Evolutionary conservation across 2,888 invertebrate species (phyloP).

Genomic region (Synanthedon tipuliformis): DNA sequence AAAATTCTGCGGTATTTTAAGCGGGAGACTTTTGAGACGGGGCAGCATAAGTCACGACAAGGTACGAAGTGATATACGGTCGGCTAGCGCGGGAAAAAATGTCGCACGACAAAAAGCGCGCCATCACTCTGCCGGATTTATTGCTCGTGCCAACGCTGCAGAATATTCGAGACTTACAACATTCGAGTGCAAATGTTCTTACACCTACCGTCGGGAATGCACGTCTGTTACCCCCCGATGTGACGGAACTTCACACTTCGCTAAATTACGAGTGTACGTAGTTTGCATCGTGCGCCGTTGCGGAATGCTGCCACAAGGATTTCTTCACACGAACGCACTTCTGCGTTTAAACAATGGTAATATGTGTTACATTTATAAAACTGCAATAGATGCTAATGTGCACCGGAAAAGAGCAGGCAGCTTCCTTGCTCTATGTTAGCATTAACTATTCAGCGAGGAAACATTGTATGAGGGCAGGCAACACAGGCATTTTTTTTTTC

Average conservation of each 20-base stretch:
- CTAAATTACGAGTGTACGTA: constrained; percentile 51
- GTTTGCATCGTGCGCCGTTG: constrained; percentile 14
- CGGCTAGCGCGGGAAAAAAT: constrained; percentile 67
- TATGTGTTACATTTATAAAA: not conserved
- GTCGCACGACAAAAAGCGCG: constrained; percentile 58
- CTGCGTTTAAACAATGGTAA: not conserved
- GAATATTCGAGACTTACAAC: constrained; percentile 51
- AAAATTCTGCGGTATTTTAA: constrained; percentile 29
- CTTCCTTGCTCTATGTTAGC: too few relatives aligned
- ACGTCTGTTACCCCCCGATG: constrained; percentile 53
- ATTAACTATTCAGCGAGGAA: too few relatives aligned
- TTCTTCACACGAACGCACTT: not conserved
- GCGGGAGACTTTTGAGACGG: constrained; percentile 23
- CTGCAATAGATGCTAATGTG: too few relatives aligned
- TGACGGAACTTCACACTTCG: constrained; percentile 66
- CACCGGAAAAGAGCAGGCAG: too few relatives aligned
- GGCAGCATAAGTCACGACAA: constrained; percentile 51
- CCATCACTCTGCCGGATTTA: constrained; percentile 64
- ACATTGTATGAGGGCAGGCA: too few relatives aligned
- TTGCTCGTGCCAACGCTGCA: constrained; percentile 49
- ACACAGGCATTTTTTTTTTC: too few relatives aligned
- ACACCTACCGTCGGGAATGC: constrained; percentile 50
- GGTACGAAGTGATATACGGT: constrained; percentile 50
- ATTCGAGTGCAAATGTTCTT: constrained; percentile 41
- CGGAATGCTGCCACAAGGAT: not conserved